Conservation (phyloP, 1,140 invertebrate genomes). For the Rhagoletis zephyria region DNA sequence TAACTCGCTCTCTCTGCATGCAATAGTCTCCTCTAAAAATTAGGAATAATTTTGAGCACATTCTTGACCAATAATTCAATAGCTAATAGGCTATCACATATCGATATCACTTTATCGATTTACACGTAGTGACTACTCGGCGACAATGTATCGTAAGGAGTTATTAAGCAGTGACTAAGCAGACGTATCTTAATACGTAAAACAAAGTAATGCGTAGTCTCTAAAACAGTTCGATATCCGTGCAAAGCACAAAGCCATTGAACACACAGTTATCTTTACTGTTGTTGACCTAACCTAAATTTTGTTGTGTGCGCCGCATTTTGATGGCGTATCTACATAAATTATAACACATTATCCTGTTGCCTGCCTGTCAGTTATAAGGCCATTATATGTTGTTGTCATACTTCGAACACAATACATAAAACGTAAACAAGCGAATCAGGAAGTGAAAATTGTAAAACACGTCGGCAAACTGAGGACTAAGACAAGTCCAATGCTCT, state of each 20-base stretch:
- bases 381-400: background rate
- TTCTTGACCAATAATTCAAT: too few species aligned
- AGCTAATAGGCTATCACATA: too few species aligned
- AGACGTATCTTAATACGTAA: too few species aligned
- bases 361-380: background rate
- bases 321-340: background rate
- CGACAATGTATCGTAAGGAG: too few species aligned
- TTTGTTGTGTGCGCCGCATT: background rate
- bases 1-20: too few species aligned
- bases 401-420: background rate
- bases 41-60: too few species aligned
- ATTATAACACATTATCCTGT: conserved; percentile 40
- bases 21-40: too few species aligned
- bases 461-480: background rate
- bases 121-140: too few species aligned
- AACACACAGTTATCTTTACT: background rate
- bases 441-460: background rate
- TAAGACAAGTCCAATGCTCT: background rate
- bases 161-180: too few species aligned
- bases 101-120: too few species aligned
- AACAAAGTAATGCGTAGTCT: too few species aligned
- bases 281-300: conserved; percentile 39
- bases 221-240: too few species aligned
- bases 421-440: background rate
- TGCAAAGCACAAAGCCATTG: conserved; percentile 17